Percentiles rank a stretch among this genome's conserved stretches.
phyloP scores from a whole-genome alignment of 2,113 vertebrate genomes.

The Arvicanthis niloticus region DNA sequence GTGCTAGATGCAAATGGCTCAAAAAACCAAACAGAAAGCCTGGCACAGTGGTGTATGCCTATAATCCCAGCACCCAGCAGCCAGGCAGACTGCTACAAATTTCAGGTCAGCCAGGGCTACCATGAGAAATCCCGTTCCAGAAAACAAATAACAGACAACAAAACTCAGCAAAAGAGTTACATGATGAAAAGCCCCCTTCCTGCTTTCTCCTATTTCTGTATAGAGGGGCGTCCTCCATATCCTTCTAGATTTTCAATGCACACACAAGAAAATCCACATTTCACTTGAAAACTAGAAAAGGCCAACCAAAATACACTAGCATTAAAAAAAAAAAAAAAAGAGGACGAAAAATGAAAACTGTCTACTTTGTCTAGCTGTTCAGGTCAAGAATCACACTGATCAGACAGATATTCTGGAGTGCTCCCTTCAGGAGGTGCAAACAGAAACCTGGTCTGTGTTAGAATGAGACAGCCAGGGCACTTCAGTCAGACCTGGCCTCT shows the following conservation, averaged over 20 bases:
- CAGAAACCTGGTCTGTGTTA: background rate
- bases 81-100: background rate
- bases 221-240: background rate
- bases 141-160: background rate
- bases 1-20: no score
- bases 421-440: background rate
- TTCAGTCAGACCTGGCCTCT: background rate
- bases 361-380: background rate
- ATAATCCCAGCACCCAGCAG: background rate
- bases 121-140: background rate
- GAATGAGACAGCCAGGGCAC: fast-evolving
- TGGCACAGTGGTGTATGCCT: no score
- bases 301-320: background rate
- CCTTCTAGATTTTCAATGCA: background rate
- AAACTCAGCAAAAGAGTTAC: background rate
- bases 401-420: no score
- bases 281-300: conserved; percentile 2
- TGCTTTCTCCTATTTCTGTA: background rate
- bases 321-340: background rate
- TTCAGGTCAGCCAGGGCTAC: background rate
- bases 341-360: background rate
- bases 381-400: background rate
- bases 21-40: background rate
- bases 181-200: background rate
- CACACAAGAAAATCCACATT: background rate